phyloP scores from a whole-genome alignment of 2,113 vertebrate genomes.

The Scomber scombrus region DNA sequence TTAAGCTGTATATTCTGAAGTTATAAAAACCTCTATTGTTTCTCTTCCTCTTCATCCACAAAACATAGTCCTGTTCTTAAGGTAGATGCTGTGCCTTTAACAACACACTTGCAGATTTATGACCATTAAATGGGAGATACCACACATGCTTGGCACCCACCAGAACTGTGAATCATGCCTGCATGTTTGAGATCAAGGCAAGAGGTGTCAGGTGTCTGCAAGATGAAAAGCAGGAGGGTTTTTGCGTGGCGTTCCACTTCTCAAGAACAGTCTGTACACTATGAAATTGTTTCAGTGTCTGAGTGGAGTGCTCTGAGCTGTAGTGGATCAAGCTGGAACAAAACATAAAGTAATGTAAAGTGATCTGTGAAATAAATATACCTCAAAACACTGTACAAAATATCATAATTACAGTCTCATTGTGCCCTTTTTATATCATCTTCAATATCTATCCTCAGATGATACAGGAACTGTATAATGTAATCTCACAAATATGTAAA shows the following conservation, averaged over 20 bases:
- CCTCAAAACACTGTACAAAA: no score
- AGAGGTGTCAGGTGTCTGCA: conserved; percentile 41
- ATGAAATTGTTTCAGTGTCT: not conserved
- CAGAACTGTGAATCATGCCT: conserved; percentile 43
- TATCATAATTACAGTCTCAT: not conserved
- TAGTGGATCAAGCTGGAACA: not conserved
- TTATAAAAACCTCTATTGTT: not conserved
- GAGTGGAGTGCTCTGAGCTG: not conserved
- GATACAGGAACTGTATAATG: not conserved
- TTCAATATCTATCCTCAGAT: no score
- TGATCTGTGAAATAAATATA: not conserved
- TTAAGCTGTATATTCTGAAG: not conserved
- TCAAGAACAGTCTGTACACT: not conserved
- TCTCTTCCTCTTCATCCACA: not conserved
- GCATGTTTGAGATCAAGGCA: conserved; percentile 48
- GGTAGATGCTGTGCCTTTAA: conserved; percentile 2
- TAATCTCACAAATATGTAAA: not conserved
- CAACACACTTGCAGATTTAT: conserved; percentile 57
- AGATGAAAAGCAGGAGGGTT: conserved; percentile 3
- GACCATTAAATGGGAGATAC: conserved; percentile 22
- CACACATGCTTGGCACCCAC: conserved; percentile 50
- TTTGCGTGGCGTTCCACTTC: not conserved
- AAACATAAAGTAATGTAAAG: not conserved
- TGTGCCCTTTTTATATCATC: no score
- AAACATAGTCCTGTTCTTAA: not conserved